Conservation (phyloP, 2,888 invertebrate genomes). For the Tethea ocularis region DNA sequence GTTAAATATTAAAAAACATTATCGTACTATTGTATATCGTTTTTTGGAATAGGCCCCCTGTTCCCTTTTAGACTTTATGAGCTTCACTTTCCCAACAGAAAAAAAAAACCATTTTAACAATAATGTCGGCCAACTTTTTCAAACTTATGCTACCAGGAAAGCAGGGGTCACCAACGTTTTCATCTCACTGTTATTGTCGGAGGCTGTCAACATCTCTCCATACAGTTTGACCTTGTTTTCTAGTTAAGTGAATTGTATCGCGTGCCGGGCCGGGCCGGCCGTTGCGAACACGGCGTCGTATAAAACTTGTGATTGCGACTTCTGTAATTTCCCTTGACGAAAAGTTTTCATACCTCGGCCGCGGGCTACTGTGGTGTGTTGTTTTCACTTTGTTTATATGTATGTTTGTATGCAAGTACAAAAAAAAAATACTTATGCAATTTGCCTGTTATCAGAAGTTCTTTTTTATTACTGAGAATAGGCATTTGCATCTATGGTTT, state of each 20-base stretch:
- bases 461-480: too few species aligned
- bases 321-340: constrained; percentile 62
- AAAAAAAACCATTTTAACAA: not conserved
- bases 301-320: constrained; percentile 54
- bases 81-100: not conserved
- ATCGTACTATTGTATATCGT: too few species aligned
- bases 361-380: constrained; percentile 20
- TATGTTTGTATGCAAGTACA: too few species aligned
- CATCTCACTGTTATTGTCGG: constrained; percentile 5
- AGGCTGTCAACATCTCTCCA: constrained; percentile 14
- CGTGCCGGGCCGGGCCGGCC: constrained; percentile 11
- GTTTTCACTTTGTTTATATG: constrained; percentile 10
- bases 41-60: too few species aligned
- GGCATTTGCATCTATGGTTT: too few species aligned
- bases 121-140: not conserved
- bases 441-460: too few species aligned
- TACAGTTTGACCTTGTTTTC: constrained; percentile 41
- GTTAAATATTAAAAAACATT: too few species aligned
- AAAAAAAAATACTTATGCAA: too few species aligned
- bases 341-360: constrained; percentile 47
- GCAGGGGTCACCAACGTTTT: not conserved
- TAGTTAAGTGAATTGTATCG: constrained; percentile 38
- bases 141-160: not conserved
- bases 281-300: constrained; percentile 24
- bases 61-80: too few species aligned